These are phyloP conservation scores for Halcyon chelicuti DNA, from an alignment of 2,797 vertebrate species.

Conservation along the genomic window DNA sequence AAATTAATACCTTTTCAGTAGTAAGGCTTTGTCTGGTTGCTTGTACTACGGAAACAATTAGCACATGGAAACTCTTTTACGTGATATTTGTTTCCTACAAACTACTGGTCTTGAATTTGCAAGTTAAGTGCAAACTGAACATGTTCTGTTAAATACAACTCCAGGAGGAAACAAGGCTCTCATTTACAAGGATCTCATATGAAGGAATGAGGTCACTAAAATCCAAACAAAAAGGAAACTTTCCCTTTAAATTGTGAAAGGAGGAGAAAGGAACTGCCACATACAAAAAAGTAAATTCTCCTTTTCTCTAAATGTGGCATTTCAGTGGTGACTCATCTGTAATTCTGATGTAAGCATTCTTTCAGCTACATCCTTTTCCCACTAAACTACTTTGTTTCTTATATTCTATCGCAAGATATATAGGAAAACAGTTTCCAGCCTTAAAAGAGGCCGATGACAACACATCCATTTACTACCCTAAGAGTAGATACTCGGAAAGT, in stretches of 20 bases:
- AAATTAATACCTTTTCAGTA: background rate
- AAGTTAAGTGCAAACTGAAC: slow-evolving; percentile 47
- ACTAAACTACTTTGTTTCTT: background rate
- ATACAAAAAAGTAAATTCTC: slow-evolving; percentile 3
- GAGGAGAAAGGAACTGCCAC: slow-evolving; percentile 50
- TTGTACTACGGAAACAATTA: background rate
- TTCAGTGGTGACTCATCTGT: background rate
- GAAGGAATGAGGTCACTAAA: slow-evolving; percentile 63
- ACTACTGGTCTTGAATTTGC: background rate
- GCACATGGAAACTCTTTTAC: background rate
- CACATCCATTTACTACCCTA: background rate
- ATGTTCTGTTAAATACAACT: background rate
- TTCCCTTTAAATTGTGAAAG: slow-evolving; percentile 15
- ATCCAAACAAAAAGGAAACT: slow-evolving; percentile 53
- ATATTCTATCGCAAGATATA: background rate
- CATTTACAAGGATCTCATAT: slow-evolving; percentile 48
- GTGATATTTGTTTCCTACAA: slow-evolving; percentile 14
- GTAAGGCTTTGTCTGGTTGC: background rate
- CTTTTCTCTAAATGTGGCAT: background rate
- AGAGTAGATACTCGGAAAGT: background rate
- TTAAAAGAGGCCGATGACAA: background rate
- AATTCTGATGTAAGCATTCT: background rate
- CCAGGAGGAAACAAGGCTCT: slow-evolving; percentile 50
- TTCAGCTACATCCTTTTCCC: background rate
- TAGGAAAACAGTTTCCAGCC: background rate